Conservation (phyloP, 53 echinoderm and acorn worm species). For the Arbacia lixula region DNA sequence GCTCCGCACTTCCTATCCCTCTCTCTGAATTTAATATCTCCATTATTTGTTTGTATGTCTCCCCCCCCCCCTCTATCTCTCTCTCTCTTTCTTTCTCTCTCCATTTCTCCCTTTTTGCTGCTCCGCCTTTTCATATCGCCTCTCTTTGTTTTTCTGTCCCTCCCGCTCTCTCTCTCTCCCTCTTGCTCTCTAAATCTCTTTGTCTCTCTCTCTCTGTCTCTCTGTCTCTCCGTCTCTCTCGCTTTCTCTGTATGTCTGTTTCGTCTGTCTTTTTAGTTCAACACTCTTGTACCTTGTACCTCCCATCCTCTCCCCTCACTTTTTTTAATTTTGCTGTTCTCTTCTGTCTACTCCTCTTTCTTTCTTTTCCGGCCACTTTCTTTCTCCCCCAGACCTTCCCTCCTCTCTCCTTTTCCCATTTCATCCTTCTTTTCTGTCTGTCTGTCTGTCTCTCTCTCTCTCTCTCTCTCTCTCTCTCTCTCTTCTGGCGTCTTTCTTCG, state of each 20-base stretch:
- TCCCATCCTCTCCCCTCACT: too few species aligned
- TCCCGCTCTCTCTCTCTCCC: not conserved
- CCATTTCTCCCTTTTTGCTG: not conserved
- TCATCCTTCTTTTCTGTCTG: not conserved
- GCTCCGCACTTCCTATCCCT: too few species aligned
- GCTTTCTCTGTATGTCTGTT: not conserved
- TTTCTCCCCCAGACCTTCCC: not conserved
- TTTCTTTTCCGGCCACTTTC: not conserved
- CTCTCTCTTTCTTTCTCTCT: too few species aligned
- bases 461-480: not conserved
- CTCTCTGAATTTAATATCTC: not conserved
- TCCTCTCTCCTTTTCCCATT: too few species aligned
- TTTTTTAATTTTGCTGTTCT: too few species aligned
- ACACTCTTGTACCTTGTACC: too few species aligned
- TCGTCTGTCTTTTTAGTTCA: too few species aligned
- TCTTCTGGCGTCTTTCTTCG: too few species aligned
- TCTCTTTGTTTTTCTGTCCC: not conserved
- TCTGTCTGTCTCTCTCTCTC: not conserved
- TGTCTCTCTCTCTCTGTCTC: too few species aligned
- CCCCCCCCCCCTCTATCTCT: too few species aligned
- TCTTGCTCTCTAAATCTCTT: not conserved
- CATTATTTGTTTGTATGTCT: not conserved
- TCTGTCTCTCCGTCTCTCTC: not conserved
- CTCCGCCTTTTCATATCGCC: not conserved
- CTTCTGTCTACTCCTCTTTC: too few species aligned